These are phyloP conservation scores for Dryobotodes eremita DNA, from an alignment of 2,888 invertebrate species.

Conservation along the genomic window DNA sequence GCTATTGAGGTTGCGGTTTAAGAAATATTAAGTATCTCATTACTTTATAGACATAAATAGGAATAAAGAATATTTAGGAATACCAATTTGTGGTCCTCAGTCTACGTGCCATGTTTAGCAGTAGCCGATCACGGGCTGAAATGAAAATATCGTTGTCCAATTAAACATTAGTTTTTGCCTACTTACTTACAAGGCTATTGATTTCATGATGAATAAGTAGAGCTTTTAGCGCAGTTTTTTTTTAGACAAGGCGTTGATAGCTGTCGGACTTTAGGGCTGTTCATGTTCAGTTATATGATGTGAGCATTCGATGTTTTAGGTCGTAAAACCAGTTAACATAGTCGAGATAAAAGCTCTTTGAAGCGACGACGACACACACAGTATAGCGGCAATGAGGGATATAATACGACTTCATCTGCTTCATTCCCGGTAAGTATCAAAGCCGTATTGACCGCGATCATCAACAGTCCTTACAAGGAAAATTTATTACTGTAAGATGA, in stretches of 20 bases:
- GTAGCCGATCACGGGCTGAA: background rate
- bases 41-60: background rate
- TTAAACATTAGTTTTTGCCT: too few species aligned
- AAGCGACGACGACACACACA: conserved; percentile 1
- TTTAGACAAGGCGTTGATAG: background rate
- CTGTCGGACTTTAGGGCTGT: background rate
- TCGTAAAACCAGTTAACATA: conserved; percentile 22
- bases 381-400: conserved; percentile 4
- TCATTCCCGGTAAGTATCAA: conserved; percentile 1
- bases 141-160: conserved; percentile 16
- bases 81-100: background rate
- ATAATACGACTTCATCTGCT: conserved; percentile 4
- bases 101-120: background rate
- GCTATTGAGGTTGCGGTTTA: background rate
- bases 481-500: background rate
- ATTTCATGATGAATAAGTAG: background rate
- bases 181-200: background rate
- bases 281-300: background rate
- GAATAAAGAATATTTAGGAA: background rate
- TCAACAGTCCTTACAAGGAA: background rate
- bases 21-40: conserved; percentile 8
- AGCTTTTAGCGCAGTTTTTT: background rate
- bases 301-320: conserved; percentile 3
- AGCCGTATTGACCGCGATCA: background rate
- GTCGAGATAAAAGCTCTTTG: conserved; percentile 5